These are phyloP conservation scores for Sialis lutaria DNA, from an alignment of 2,888 invertebrate genomes.

Conservation along the genomic window DNA sequence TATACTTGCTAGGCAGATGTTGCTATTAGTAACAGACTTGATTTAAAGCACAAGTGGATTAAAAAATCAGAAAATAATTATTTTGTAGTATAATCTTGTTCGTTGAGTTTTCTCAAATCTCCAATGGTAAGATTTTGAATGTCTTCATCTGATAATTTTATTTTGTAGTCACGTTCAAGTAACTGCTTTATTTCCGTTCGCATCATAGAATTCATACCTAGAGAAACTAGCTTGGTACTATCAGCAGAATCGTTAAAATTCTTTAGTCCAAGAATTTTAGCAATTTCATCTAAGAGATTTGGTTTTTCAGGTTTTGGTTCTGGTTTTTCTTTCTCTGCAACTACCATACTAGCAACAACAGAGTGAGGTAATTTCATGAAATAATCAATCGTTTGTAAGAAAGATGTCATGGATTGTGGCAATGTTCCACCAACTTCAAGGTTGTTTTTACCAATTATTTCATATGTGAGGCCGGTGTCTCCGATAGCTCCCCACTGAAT, in stretches of 20 bases:
- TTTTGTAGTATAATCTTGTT: too few relatives aligned
- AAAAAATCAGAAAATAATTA: too few relatives aligned
- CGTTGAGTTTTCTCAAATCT: too few relatives aligned
- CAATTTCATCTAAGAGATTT: too few relatives aligned
- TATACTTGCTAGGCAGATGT: too few relatives aligned
- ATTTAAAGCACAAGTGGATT: too few relatives aligned
- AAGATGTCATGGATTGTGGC: conserved; percentile 39
- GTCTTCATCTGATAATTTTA: conserved; percentile 33
- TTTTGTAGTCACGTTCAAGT: conserved; percentile 40
- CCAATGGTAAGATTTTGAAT: neutral
- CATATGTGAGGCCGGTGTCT: conserved; percentile 36
- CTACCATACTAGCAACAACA: conserved; percentile 27
- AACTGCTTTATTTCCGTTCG: conserved; percentile 51
- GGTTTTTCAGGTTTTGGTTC: too few relatives aligned
- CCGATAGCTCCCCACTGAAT: conserved; percentile 91
- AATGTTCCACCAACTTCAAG: conserved; percentile 30
- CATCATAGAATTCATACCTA: conserved; percentile 58
- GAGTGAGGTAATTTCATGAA: conserved; percentile 28
- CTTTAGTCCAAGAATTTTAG: too few relatives aligned
- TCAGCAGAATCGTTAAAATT: too few relatives aligned
- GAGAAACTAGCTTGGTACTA: conserved; percentile 33
- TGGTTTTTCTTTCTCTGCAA: conserved; percentile 25
- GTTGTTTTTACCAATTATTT: conserved; percentile 20
- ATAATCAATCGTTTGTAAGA: conserved; percentile 28
- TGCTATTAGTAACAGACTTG: too few relatives aligned